Evolutionary conservation across 1,140 invertebrate species (phyloP), one percentile per base, ranked within the genome.

Genomic region (Dendrolimus kikuchii): DNA sequence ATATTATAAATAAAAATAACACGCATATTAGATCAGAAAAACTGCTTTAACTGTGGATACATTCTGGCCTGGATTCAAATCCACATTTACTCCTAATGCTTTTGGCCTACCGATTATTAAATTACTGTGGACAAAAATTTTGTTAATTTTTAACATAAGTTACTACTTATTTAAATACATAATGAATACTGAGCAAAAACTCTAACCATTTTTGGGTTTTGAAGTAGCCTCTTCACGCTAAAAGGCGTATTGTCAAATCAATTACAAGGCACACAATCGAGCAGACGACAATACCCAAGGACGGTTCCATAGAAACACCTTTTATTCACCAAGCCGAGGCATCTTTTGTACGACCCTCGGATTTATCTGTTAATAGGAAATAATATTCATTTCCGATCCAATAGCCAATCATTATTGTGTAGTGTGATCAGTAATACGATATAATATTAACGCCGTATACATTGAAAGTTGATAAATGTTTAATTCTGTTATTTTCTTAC

Each of bases 401-500:
- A 23, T 23, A 23, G 23, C 23, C 23, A 23, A 23, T 23, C 1
- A 23, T 23, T 23, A 23, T 23, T 23, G 3, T 23, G 3, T 23
- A 23, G 23, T 23, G 23, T 23, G 23, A 23, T 23, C 23, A 23
- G 23, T 23, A 23, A 23, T 23, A 23, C 23, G 23, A 23, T 23
- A 23, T 23, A 23, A 23, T 23, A 23, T 23, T 23, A 23, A 23
- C 23, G 23, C 10, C 23, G n/a, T 45, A 36, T 45, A 38, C 42
- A 42, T 38, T 44, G 51, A 47, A 46, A 39, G 41, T 51, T 36
- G 48, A 53, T 50, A 56, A 37, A 43, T 23, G 44, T 43, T 55
- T 52, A 23, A 55, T 55, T 55, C 23, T 58, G 46, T 10, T 44
- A 49, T 51, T 58, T 58, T 62, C 55, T 59, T 50, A 55, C 55